Base-by-base conservation (phyloP, 1,140 invertebrate genomes). In the Papilio helenus region DNA sequence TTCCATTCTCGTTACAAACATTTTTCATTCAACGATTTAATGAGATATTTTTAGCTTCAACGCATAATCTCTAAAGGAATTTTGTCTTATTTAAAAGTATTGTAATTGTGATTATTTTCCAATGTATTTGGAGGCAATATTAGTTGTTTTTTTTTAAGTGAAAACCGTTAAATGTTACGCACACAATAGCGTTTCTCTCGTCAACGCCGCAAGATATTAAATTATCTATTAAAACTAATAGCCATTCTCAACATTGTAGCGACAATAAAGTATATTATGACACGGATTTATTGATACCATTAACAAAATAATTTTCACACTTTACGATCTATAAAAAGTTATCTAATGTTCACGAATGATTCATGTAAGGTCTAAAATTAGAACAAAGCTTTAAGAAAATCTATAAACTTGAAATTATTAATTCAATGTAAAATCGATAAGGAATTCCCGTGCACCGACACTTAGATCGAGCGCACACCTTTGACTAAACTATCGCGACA, bases 271-370 rank as follows among this genome's bases (percentile, higher is more conserved):
- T 74, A 79, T 81, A 86, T 87, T 84, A 88, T 83, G 82, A 83
- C 79, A 80, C 39, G 80, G 84, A 92, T 91, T 92, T 92, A 92
- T 92, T 79, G 87, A 79, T 39, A 84, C 89, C 84, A 90, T 91
- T 89, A 91, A 92, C 90, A 88, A 89, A 92, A 92, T 90, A 88
- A 90, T 92, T 92, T 92, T 83, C 84, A 85, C 80, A 89, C 86
- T 92, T 92, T 92, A 92, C 89, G 87, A 89, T 81, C 90, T 87
- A 90, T 92, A 91, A 91, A 90, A 88, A 84, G 88, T 89, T 91
- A 89, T 89, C 86, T 79, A 82, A 81, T 82, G 85, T 88, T 89
- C 87, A 89, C 90, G 88, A 89, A 92, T 92, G 87, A 90, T 92
- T 92, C 86, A 92, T 87, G 89, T 89, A 86, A 82, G 80, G 84